Conservation (phyloP, 2,113 vertebrate genomes). For the Lanius ludovicianus region DNA sequence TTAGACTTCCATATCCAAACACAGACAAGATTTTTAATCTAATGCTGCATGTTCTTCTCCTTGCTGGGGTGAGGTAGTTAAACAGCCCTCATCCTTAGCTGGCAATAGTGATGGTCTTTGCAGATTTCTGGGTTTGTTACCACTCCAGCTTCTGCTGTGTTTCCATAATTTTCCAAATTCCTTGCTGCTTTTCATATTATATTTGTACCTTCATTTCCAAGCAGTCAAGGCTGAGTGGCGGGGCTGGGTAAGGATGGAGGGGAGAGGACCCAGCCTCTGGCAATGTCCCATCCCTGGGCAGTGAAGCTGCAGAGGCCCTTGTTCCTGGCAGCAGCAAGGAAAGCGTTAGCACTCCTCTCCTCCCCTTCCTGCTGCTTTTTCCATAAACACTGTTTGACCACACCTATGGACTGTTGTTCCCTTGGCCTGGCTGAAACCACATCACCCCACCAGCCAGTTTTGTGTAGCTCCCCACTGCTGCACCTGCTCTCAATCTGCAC, state of each 20-base stretch:
- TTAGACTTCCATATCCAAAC: not conserved
- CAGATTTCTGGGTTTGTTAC: slow-evolving; percentile 9
- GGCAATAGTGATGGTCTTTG: not conserved
- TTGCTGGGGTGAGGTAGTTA: not conserved
- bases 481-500: not conserved
- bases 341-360: not conserved
- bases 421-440: not conserved
- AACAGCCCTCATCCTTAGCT: not conserved
- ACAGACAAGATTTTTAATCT: not conserved
- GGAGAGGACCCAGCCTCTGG: not conserved
- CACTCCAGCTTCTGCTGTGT: not conserved
- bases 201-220: not conserved
- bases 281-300: not conserved
- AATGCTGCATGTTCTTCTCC: not conserved
- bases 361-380: not conserved
- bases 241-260: not conserved
- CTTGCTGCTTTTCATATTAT: not conserved
- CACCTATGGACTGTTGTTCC: accelerated
- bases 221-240: not conserved
- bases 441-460: not conserved
- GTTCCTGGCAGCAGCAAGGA: not conserved
- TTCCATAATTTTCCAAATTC: not conserved
- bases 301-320: not conserved
- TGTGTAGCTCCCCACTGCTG: not conserved
- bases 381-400: not conserved